Conservation (phyloP, 2,888 invertebrate species). For the Arenicola marina region DNA sequence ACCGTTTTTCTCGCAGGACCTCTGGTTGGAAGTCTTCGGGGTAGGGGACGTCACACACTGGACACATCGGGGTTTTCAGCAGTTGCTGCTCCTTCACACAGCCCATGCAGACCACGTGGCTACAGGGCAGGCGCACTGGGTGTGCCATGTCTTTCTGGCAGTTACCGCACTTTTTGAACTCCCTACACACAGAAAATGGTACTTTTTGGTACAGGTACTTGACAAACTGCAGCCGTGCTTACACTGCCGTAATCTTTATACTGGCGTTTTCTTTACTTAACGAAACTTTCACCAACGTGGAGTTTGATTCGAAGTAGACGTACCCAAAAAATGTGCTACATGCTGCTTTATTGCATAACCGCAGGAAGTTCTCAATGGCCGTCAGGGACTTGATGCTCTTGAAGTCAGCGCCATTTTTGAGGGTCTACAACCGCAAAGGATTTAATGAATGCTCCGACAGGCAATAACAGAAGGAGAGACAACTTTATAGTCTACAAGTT, state of each 20-base stretch:
- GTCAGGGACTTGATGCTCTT: constrained; percentile 37
- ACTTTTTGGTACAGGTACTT: too few relatives aligned
- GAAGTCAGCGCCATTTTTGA: constrained; percentile 39
- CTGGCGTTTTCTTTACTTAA: too few relatives aligned
- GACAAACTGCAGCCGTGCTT: too few relatives aligned
- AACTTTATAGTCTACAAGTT: too few relatives aligned
- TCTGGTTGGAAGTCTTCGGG: constrained; percentile 29
- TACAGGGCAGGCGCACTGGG: constrained; percentile 47
- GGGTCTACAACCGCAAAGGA: too few relatives aligned
- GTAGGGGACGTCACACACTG: constrained; percentile 33
- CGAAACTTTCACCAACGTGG: too few relatives aligned
- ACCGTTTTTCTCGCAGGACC: not conserved
- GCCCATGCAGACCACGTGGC: constrained; percentile 40
- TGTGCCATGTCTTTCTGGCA: constrained; percentile 41
- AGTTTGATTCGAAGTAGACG: too few relatives aligned
- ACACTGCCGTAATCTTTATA: too few relatives aligned
- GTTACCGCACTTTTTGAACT: constrained; percentile 9
- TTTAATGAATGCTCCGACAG: too few relatives aligned
- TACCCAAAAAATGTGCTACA: constrained; percentile 17
- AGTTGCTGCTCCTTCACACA: constrained; percentile 37
- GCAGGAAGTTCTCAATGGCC: constrained; percentile 43
- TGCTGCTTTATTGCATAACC: constrained; percentile 39
- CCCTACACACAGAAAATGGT: too few relatives aligned
- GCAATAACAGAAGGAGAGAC: too few relatives aligned
- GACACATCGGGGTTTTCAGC: constrained; percentile 31